phyloP scores from a whole-genome alignment of 2,888 invertebrate genomes.

The Lysandra bellargus region DNA sequence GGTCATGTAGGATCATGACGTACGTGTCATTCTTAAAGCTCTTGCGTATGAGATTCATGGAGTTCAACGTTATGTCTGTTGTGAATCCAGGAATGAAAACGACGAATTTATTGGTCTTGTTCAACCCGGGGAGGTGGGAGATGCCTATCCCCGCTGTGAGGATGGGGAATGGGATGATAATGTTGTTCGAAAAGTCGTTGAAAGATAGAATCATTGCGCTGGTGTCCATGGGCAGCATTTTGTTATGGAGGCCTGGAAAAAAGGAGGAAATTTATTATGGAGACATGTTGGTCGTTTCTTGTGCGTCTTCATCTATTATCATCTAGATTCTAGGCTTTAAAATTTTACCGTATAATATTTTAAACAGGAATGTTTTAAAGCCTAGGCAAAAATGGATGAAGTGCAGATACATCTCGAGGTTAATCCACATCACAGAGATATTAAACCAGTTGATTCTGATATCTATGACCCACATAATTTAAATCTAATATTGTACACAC shows the following conservation, averaged over 20 bases:
- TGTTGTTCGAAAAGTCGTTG: conserved; percentile 58
- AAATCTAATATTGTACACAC: neutral
- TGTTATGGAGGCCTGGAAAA: conserved; percentile 59
- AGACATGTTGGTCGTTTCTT: no score
- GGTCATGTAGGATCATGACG: conserved; percentile 69
- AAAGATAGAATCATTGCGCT: conserved; percentile 48
- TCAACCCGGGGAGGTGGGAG: conserved; percentile 51
- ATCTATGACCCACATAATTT: neutral
- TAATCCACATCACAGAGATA: no score
- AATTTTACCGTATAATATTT: no score
- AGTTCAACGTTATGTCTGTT: conserved; percentile 62
- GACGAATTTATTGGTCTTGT: conserved; percentile 58
- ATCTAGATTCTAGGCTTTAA: no score
- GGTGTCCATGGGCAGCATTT: conserved; percentile 56
- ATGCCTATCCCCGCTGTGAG: conserved; percentile 58
- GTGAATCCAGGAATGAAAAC: conserved; percentile 68
- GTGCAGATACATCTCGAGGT: no score
- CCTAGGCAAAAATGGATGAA: no score
- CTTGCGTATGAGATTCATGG: conserved; percentile 59
- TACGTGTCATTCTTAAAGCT: conserved; percentile 63
- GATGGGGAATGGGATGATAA: conserved; percentile 52
- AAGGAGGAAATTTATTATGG: neutral
- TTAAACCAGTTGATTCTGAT: no score
- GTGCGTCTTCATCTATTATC: no score
- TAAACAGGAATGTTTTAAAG: no score